Evolutionary conservation across 2,888 invertebrate genomes (phyloP).

Genomic region (Lasioglossum malachurum): DNA sequence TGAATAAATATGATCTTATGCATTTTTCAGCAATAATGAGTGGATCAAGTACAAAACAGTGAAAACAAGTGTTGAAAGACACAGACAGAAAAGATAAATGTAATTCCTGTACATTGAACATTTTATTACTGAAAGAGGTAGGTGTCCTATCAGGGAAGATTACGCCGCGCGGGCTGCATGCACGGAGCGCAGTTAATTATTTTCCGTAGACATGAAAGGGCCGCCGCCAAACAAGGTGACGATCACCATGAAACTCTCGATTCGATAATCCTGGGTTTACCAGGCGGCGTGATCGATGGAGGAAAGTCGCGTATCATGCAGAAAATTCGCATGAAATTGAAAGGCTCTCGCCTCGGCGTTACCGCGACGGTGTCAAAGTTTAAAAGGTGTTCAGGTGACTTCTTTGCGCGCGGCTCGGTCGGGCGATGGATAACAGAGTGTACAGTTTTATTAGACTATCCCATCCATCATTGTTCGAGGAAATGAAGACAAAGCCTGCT

Average conservation of each 20-base stretch:
- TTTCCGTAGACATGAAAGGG: not conserved
- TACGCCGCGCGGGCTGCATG: not conserved
- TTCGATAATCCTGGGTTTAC: not conserved
- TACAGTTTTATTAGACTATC: constrained; percentile 22
- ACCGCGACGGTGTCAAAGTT: not conserved
- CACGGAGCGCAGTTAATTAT: not conserved
- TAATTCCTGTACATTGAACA: no score
- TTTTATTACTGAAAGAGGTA: no score
- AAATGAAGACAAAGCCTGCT: constrained; percentile 8
- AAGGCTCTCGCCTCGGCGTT: not conserved
- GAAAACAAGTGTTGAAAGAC: no score
- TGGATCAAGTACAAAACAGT: no score
- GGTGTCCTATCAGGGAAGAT: no score
- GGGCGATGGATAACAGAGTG: constrained; percentile 21
- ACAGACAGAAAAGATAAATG: no score
- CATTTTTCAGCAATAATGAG: no score
- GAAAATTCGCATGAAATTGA: constrained; percentile 11
- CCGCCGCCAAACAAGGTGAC: not conserved
- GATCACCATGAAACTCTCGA: not conserved
- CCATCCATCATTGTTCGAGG: constrained; percentile 35
- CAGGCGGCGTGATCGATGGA: constrained; percentile 14
- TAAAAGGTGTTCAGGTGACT: constrained; percentile 8
- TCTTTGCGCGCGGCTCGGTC: not conserved
- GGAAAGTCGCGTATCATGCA: not conserved
- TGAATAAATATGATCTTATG: no score